phyloP scores from a whole-genome alignment of 2,888 invertebrate genomes.

The Rhodophaea formosa region DNA sequence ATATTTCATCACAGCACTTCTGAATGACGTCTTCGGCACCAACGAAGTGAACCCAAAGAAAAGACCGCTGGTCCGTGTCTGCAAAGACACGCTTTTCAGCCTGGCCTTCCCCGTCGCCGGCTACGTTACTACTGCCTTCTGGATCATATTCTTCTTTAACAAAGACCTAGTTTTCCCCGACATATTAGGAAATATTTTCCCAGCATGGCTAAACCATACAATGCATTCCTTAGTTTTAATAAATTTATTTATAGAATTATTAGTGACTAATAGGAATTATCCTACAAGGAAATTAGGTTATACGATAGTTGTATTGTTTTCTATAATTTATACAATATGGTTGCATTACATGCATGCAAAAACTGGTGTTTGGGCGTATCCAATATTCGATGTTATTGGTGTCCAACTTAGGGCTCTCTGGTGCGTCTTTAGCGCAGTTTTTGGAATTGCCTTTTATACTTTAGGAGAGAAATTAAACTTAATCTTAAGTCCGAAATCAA shows the following conservation, averaged over 20 bases:
- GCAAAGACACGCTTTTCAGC: conserved; percentile 84
- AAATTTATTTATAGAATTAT: conserved; percentile 87
- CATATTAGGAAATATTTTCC: conserved; percentile 88
- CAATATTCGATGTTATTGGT: conserved; percentile 84
- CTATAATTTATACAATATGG: conserved; percentile 86
- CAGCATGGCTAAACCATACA: conserved; percentile 93
- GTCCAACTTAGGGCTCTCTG: neutral
- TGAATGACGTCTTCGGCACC: conserved; percentile 88
- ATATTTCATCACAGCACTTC: conserved; percentile 86
- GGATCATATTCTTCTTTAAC: conserved; percentile 91
- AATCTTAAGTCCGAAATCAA: neutral
- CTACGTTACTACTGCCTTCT: conserved; percentile 92
- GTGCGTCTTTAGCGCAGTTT: neutral
- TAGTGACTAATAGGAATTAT: conserved; percentile 85
- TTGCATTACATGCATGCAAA: conserved; percentile 84
- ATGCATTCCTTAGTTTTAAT: conserved; percentile 92
- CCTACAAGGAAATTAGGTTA: conserved; percentile 85
- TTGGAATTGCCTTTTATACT: neutral
- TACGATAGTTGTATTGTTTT: conserved; percentile 78
- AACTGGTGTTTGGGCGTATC: conserved; percentile 93
- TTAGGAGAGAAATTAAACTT: neutral
- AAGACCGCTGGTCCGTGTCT: conserved; percentile 82
- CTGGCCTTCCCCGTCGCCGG: conserved; percentile 88
- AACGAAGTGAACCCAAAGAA: conserved; percentile 82
- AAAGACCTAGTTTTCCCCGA: conserved; percentile 93